Evolutionary conservation across 2,113 vertebrate species (phyloP).

Genomic region (Triplophysa rosa): DNA sequence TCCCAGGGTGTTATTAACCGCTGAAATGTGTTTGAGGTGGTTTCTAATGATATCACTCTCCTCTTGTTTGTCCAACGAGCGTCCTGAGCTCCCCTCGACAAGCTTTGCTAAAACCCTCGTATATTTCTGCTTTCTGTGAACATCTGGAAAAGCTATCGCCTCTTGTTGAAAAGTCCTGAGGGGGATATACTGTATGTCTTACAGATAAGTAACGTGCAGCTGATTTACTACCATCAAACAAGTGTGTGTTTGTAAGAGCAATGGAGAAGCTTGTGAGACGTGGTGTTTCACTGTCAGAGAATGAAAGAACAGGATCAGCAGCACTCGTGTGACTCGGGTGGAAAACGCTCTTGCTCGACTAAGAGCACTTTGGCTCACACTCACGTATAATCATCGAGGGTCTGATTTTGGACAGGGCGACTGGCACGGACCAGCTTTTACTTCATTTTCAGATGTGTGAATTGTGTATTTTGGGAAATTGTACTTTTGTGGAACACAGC

Average conservation of each 20-base stretch:
- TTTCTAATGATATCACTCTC: slow-evolving; percentile 41
- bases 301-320: slow-evolving; percentile 9
- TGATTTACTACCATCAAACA: slow-evolving; percentile 51
- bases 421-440: slow-evolving; percentile 3
- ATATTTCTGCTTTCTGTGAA: slow-evolving; percentile 56
- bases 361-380: slow-evolving; percentile 10
- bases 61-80: slow-evolving; percentile 40
- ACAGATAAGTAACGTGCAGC: slow-evolving; percentile 49
- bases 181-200: slow-evolving; percentile 42
- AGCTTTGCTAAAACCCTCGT: slow-evolving; percentile 39
- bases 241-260: slow-evolving; percentile 38
- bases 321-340: background rate
- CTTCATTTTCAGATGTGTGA: slow-evolving; percentile 22
- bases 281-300: background rate
- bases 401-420: background rate
- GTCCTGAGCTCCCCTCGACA: slow-evolving; percentile 27
- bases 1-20: slow-evolving; percentile 15
- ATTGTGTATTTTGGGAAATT: slow-evolving; percentile 41
- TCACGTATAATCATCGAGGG: background rate
- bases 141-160: slow-evolving; percentile 58
- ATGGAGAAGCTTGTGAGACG: slow-evolving; percentile 30
- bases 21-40: slow-evolving; percentile 23
- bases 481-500: slow-evolving; percentile 50
- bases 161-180: slow-evolving; percentile 48
- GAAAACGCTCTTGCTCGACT: background rate